Base-by-base conservation (phyloP, 64 coral and sea anemone genomes). In the Stichodactyla helianthus region DNA sequence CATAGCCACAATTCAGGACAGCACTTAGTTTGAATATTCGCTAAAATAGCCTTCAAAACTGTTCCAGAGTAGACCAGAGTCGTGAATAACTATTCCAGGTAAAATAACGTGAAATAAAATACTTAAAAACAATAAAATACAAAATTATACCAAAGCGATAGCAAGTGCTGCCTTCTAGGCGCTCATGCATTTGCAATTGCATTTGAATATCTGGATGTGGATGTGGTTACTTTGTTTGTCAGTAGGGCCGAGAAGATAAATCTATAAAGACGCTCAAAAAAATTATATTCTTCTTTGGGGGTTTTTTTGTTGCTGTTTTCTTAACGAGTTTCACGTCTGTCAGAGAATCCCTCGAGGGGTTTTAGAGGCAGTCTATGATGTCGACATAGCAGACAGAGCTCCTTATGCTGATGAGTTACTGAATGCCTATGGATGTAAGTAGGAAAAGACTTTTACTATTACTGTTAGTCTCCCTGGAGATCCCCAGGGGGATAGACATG, bases 391-490 rank as follows among this genome's bases (percentile, higher is more conserved):
- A 35, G 52, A 91, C 55, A 89, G 97, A 53, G 35, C 82, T 55
- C 97, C 93, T 9, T 93, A 86, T 65, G 88, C 97, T 18, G 85
- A 99, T 20, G 97, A 99, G 77, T 82, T 95, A 25, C 82, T 99
- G 7, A 82, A 79, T 70, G 90, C 97, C 54, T 99, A 99, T 68
- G 90, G 97, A 9, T 93, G 97, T 99, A 89, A 99, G 97, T 89
- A 52, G 44, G 17, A 68, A 31, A 31, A 31, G 28, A 31, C 28
- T n/a, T n/a, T 31, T 31, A 31, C 28, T 31, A 31, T 1, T 0
- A 31, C 28, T 31, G 28, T 31, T 31, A 1, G 28, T 31, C 28
- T 31, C 28, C 28, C 0, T 31, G 28, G 28, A 31, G 28, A 31
- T 31, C 28, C 28, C 28, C 28, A 31, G 28, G 28, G 28, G 28